phyloP scores from a whole-genome alignment of 2,888 invertebrate species.

The Drosophila paramelanica region DNA sequence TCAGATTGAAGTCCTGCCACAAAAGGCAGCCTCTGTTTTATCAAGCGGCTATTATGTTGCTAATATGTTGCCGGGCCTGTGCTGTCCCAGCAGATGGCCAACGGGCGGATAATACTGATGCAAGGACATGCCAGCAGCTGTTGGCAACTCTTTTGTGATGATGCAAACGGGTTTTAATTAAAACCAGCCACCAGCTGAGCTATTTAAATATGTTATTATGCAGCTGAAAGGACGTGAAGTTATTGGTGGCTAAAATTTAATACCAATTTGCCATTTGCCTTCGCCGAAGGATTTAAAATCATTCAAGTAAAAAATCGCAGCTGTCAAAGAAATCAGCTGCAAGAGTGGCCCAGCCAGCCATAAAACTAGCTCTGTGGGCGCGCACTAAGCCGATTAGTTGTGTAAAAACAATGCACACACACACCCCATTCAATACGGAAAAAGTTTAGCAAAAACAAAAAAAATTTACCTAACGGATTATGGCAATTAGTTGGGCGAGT shows the following conservation, averaged over 20 bases:
- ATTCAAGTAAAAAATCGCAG: conserved; percentile 42
- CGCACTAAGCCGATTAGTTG: conserved; percentile 68
- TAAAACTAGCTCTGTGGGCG: conserved; percentile 6
- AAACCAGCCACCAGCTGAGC: conserved; percentile 28
- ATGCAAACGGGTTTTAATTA: conserved; percentile 53
- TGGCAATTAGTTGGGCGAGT: conserved; percentile 69
- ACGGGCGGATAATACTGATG: too few relatives aligned
- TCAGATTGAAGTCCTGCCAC: background rate
- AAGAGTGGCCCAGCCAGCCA: conserved; percentile 18
- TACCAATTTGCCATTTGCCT: conserved; percentile 2
- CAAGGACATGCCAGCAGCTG: conserved; percentile 1
- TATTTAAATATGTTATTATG: conserved; percentile 28
- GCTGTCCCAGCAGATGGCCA: too few relatives aligned
- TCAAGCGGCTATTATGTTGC: conserved; percentile 12
- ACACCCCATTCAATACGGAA: conserved; percentile 23
- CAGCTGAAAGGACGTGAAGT: too few relatives aligned
- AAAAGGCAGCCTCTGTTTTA: conserved; percentile 4
- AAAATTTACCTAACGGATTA: conserved; percentile 65
- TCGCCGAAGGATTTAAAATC: conserved; percentile 38
- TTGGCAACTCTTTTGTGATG: conserved; percentile 13
- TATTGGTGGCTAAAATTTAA: background rate
- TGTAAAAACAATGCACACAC: conserved; percentile 58
- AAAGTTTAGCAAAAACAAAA: conserved; percentile 7
- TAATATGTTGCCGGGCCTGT: background rate
- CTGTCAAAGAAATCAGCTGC: conserved; percentile 50